Percentiles rank a stretch among this genome's conserved stretches.
phyloP scores from a whole-genome alignment of 1,140 invertebrate genomes.

The Drosophila athabasca region DNA sequence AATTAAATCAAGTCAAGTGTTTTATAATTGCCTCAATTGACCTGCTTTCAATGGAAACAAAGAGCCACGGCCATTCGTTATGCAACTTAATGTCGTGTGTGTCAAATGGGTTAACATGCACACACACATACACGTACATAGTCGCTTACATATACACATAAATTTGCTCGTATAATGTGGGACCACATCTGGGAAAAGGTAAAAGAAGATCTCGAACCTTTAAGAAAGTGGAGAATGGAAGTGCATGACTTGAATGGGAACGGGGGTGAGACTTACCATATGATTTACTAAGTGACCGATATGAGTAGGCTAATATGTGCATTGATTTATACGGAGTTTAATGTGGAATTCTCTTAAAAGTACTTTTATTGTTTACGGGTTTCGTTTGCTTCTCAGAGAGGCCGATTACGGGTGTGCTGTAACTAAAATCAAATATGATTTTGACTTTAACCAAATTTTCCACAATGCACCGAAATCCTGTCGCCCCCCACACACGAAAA shows the following conservation, averaged over 20 bases:
- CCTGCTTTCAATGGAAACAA: conserved; percentile 8
- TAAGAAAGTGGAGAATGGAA: too few species aligned
- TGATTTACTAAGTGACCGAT: too few species aligned
- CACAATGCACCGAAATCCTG: conserved; percentile 35
- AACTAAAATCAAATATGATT: conserved; percentile 73
- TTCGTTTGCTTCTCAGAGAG: too few species aligned
- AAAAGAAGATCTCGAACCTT: too few species aligned
- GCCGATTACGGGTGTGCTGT: conserved; percentile 13
- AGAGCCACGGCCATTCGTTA: neutral
- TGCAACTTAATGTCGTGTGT: neutral
- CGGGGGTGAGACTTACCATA: too few species aligned
- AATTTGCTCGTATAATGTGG: neutral
- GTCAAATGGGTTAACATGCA: neutral
- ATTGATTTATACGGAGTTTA: too few species aligned
- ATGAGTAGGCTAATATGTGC: too few species aligned
- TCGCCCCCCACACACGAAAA: conserved; percentile 13
- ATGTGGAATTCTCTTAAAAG: too few species aligned
- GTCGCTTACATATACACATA: neutral
- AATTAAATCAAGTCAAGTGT: conserved; percentile 5
- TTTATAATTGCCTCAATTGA: conserved; percentile 11
- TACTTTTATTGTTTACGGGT: too few species aligned
- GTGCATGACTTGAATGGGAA: too few species aligned
- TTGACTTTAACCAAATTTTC: conserved; percentile 26
- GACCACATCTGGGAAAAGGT: conserved; percentile 1
- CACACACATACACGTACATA: neutral